These are phyloP conservation scores for Alosa alosa DNA, from an alignment of 2,113 vertebrate species.

Conservation along the genomic window DNA sequence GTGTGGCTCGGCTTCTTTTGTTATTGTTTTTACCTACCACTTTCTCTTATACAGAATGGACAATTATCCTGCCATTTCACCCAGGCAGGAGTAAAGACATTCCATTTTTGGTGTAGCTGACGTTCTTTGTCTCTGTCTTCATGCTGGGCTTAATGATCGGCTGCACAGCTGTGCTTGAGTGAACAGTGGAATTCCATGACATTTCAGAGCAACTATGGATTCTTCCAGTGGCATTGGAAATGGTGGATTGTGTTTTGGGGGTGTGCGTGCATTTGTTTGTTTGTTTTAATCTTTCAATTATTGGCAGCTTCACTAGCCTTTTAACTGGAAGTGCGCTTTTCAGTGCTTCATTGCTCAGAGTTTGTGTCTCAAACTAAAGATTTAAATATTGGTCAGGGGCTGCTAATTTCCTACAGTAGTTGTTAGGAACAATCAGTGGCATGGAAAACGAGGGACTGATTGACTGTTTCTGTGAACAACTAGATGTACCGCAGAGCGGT, in stretches of 20 bases:
- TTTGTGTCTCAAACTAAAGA: neutral
- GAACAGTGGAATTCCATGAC: constrained; percentile 19
- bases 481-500: no score
- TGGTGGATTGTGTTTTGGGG: neutral
- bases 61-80: neutral
- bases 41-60: neutral
- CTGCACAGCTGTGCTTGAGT: neutral
- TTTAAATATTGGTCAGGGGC: neutral
- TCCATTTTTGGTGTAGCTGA: neutral
- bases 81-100: neutral
- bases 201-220: constrained; percentile 19
- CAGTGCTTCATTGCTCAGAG: neutral
- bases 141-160: neutral
- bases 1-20: neutral
- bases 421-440: neutral
- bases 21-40: neutral
- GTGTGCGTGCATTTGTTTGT: neutral
- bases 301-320: neutral
- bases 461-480: neutral
- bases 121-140: neutral
- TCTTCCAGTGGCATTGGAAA: constrained; percentile 24
- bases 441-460: neutral
- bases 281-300: constrained; percentile 1
- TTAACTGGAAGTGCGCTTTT: neutral
- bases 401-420: neutral